Percentiles rank a stretch among this genome's conserved stretches.
These are phyloP conservation scores for Eupsilia transversa DNA, from an alignment of 2,888 invertebrate species.

Conservation along the genomic window DNA sequence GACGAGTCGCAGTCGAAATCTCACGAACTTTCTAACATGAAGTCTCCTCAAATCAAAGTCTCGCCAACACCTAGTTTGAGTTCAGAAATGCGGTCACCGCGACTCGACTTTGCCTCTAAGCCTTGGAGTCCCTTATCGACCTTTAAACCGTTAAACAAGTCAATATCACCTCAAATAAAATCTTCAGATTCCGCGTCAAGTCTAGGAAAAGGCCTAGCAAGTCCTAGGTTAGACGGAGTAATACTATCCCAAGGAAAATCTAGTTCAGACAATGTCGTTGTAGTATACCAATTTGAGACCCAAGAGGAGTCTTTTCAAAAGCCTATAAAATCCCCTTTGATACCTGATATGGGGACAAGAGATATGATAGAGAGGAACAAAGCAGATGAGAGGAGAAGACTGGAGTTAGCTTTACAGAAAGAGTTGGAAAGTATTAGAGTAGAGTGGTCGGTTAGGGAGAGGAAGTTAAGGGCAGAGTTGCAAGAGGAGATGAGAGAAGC, in stretches of 20 bases:
- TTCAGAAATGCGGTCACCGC: slow-evolving; percentile 80
- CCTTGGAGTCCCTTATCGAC: slow-evolving; percentile 84
- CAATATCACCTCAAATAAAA: slow-evolving; percentile 77
- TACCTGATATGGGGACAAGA: slow-evolving; percentile 83
- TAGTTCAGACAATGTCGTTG: slow-evolving; percentile 85
- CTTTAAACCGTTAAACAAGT: slow-evolving; percentile 81
- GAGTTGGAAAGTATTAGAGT: slow-evolving; percentile 90
- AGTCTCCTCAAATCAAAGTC: slow-evolving; percentile 79
- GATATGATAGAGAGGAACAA: slow-evolving; percentile 86
- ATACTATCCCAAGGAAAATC: slow-evolving; percentile 87
- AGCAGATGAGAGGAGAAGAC: slow-evolving; percentile 83
- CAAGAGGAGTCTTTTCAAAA: slow-evolving; percentile 79
- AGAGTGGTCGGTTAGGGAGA: slow-evolving; percentile 90
- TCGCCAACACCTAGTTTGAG: slow-evolving; percentile 81
- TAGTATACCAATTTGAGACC: slow-evolving; percentile 87
- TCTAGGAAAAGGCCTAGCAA: slow-evolving; percentile 79
- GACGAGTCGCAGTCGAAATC: slow-evolving; percentile 77
- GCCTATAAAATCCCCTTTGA: slow-evolving; percentile 81
- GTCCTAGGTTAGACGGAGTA: slow-evolving; percentile 86
- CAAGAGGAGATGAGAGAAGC: slow-evolving; percentile 88
- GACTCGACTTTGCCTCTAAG: slow-evolving; percentile 79
- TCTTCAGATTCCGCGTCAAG: slow-evolving; percentile 82
- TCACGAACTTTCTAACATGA: slow-evolving; percentile 64
- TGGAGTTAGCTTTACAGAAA: slow-evolving; percentile 85
- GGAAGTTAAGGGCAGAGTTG: slow-evolving; percentile 89